A percentile compares a stretch with the other conserved stretches of the same genome.
These are phyloP conservation scores for Listronotus oregonensis DNA, from an alignment of 1,140 invertebrate genomes.

Conservation along the genomic window DNA sequence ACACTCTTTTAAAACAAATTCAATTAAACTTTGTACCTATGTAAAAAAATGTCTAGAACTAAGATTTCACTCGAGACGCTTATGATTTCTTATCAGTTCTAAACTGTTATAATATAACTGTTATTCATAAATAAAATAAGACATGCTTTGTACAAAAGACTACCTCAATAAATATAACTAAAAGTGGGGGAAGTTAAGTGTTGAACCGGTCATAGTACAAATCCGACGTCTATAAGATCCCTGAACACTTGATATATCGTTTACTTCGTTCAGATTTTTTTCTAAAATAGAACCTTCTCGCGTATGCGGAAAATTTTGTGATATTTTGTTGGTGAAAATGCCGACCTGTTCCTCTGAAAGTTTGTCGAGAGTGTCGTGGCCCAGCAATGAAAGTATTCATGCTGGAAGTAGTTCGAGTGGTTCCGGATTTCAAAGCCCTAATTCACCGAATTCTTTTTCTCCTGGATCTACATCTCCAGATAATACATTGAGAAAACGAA, in stretches of 20 bases:
- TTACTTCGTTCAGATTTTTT: conserved; percentile 29
- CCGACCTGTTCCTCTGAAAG: conserved; percentile 69
- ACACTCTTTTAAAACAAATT: neutral
- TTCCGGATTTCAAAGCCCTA: conserved; percentile 61
- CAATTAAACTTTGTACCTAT: conserved; percentile 14
- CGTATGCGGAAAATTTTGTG: conserved; percentile 3
- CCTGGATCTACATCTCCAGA: conserved; percentile 65
- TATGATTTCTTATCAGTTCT: conserved; percentile 8
- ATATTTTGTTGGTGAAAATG: conserved; percentile 57
- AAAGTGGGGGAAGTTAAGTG: conserved; percentile 21
- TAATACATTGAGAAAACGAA: conserved; percentile 50
- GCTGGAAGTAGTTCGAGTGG: conserved; percentile 53
- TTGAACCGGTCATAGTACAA: conserved; percentile 44
- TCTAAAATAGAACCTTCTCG: neutral
- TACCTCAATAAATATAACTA: conserved; percentile 36
- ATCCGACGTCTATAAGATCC: conserved; percentile 35
- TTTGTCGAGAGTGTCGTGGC: conserved; percentile 58
- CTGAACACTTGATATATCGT: conserved; percentile 22
- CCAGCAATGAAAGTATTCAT: conserved; percentile 55
- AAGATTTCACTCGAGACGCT: neutral
- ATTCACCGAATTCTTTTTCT: conserved; percentile 61
- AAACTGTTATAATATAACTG: neutral
- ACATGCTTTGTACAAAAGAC: conserved; percentile 29
- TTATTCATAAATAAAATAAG: conserved; percentile 17
- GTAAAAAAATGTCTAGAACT: neutral